A percentile compares a stretch with the other conserved stretches of the same genome.
Conservation (phyloP, 2,113 vertebrate species). For the Bufo gargarizans region DNA sequence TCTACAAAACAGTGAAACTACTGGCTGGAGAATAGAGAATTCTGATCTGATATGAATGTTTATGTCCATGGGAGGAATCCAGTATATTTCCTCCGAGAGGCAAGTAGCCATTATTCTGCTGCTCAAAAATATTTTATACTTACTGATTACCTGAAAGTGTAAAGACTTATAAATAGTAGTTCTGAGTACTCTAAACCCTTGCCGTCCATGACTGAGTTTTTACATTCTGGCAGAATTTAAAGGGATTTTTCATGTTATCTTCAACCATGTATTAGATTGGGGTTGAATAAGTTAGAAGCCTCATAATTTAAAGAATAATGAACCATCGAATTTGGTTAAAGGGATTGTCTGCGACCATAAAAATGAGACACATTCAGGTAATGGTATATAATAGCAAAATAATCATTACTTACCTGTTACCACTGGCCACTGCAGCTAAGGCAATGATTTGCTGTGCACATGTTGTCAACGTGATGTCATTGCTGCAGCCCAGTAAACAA, state of each 20-base stretch:
- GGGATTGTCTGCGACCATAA: too few relatives aligned
- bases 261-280: neutral
- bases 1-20: slow-evolving; percentile 22
- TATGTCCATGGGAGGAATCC: slow-evolving; percentile 6
- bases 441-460: too few relatives aligned
- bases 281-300: too few relatives aligned
- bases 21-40: slow-evolving; percentile 32
- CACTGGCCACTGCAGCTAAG: too few relatives aligned
- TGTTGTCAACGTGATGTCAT: too few relatives aligned
- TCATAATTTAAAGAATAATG: too few relatives aligned
- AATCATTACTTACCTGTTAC: too few relatives aligned
- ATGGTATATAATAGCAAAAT: too few relatives aligned
- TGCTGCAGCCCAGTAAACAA: too few relatives aligned
- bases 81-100: neutral
- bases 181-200: neutral
- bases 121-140: neutral
- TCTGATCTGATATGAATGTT: neutral
- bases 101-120: neutral
- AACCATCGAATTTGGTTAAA: too few relatives aligned
- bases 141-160: neutral
- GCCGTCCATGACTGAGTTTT: neutral
- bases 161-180: too few relatives aligned
- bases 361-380: too few relatives aligned
- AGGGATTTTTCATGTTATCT: neutral
- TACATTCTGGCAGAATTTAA: neutral